phyloP scores from a whole-genome alignment of 2,797 vertebrate genomes.

The Crossoptilon crossoptilon region DNA sequence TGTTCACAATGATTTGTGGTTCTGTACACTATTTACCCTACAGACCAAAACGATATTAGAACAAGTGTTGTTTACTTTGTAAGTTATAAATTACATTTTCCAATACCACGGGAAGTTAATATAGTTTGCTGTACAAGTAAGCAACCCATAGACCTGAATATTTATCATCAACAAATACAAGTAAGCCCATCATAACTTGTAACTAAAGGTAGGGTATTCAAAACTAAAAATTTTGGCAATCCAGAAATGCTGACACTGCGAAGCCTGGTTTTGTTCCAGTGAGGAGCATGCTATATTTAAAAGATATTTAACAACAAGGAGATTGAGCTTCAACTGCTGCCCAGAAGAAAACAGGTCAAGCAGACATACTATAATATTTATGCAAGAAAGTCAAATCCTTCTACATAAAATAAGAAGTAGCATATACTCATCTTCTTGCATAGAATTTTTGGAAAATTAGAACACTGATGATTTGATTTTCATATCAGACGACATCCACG shows the following conservation, averaged over 20 bases:
- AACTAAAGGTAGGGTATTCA: not conserved
- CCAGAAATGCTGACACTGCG: not conserved
- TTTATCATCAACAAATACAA: not conserved
- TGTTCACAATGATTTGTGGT: not conserved
- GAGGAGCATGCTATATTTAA: not conserved
- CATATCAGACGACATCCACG: not conserved
- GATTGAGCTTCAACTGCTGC: not conserved
- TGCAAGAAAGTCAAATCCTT: not conserved
- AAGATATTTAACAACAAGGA: not conserved
- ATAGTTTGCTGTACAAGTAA: not conserved
- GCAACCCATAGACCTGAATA: not conserved
- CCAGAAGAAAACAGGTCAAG: not conserved
- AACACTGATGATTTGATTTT: not conserved
- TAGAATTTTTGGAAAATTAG: not conserved
- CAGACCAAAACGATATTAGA: not conserved
- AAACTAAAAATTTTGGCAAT: not conserved
- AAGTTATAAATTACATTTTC: not conserved
- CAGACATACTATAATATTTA: not conserved
- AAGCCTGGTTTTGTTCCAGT: not conserved
- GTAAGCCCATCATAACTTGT: not conserved
- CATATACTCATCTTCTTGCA: accelerated
- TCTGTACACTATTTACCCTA: not conserved
- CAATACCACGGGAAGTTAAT: not conserved
- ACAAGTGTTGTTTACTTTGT: not conserved
- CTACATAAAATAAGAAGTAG: not conserved